phyloP scores from a whole-genome alignment of 2,888 invertebrate species.

The Aporophyla lueneburgensis region DNA sequence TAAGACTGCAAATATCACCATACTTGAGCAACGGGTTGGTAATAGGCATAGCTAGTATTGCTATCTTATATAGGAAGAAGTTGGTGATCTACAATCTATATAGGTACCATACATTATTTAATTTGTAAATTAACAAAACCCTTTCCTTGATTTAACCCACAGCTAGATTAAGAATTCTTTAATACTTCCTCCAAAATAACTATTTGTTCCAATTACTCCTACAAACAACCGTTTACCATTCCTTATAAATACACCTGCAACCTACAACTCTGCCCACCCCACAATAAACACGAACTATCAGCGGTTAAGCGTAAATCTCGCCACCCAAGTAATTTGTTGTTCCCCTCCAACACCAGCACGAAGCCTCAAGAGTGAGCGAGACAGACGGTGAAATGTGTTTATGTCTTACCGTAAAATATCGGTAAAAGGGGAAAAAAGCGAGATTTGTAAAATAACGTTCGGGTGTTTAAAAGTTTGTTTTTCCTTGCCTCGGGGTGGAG shows the following conservation, averaged over 20 bases:
- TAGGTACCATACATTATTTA: not conserved
- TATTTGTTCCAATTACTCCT: conserved; percentile 19
- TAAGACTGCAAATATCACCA: not conserved
- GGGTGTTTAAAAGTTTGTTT: conserved; percentile 51
- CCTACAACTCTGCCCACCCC: conserved; percentile 24
- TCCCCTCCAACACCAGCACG: conserved; percentile 4
- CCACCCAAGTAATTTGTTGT: conserved; percentile 41
- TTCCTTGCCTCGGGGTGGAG: not conserved
- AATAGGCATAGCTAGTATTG: not conserved
- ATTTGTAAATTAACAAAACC: no score
- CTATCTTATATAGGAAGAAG: not conserved
- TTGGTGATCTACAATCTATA: not conserved
- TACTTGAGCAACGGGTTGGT: not conserved
- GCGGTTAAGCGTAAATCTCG: conserved; percentile 58
- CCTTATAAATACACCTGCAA: conserved; percentile 28
- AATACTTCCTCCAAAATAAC: not conserved
- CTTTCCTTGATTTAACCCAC: not conserved
- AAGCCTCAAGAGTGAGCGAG: conserved; percentile 3
- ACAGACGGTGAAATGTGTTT: conserved; percentile 60
- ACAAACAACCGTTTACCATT: conserved; percentile 4
- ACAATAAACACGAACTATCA: conserved; percentile 55
- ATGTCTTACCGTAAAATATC: conserved; percentile 62
- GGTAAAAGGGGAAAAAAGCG: conserved; percentile 50
- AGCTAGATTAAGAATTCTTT: not conserved
- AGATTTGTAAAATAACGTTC: conserved; percentile 57